A percentile compares a stretch with the other conserved stretches of the same genome.
Evolutionary conservation across 92 coral and sea anemone species (phyloP).

Genomic region (Hydrozoanthus gracilis): DNA sequence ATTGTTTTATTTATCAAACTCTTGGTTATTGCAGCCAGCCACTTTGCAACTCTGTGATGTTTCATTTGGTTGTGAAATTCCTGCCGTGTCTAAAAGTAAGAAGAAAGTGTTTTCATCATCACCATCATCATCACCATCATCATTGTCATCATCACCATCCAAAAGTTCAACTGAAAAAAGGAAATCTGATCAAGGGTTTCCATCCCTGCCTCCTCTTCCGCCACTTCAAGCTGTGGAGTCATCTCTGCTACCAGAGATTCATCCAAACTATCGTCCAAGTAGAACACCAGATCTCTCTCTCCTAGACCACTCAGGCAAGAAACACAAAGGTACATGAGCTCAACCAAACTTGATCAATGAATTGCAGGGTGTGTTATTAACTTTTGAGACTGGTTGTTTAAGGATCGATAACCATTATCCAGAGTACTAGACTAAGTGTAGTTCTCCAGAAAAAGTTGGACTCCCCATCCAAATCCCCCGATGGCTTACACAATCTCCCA

Average conservation of each 20-base stretch:
- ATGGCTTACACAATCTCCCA: no score
- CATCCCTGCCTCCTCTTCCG: constrained; percentile 75
- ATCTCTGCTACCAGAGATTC: constrained; percentile 90
- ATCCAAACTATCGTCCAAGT: constrained; percentile 87
- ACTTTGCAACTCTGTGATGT: constrained; percentile 93
- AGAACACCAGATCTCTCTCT: constrained; percentile 63
- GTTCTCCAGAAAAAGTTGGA: no score
- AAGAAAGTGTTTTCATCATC: constrained; percentile 62
- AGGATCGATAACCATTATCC: no score
- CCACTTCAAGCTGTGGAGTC: constrained; percentile 66
- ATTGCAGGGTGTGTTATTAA: no score
- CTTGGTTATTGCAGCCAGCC: constrained; percentile 45
- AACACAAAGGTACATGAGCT: constrained; percentile 60
- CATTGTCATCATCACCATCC: constrained; percentile 35
- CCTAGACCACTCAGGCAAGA: constrained; percentile 63
- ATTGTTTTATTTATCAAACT: not conserved
- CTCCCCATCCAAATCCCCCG: not conserved
- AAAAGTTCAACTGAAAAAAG: constrained; percentile 19
- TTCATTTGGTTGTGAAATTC: constrained; percentile 89
- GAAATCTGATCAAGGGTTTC: constrained; percentile 11
- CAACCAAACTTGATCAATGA: no score
- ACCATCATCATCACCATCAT: constrained; percentile 48
- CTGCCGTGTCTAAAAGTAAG: constrained; percentile 51
- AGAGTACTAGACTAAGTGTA: not conserved
- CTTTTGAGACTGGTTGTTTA: no score